phyloP scores from a whole-genome alignment of 2,797 vertebrate species.

The Xyrichtys novacula region DNA sequence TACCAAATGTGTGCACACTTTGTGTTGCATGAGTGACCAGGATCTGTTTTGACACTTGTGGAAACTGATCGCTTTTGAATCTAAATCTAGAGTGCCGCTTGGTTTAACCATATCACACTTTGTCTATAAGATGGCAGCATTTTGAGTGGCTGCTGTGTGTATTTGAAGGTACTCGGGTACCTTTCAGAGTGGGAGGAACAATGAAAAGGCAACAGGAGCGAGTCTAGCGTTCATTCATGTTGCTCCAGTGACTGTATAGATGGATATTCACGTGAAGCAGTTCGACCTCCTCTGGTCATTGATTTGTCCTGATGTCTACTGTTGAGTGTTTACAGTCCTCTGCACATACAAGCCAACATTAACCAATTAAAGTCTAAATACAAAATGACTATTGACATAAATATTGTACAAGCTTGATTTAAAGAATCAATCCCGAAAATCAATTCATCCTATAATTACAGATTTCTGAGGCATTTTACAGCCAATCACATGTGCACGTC shows the following conservation, averaged over 20 bases:
- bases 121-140: slow-evolving; percentile 33
- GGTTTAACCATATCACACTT: slow-evolving; percentile 58
- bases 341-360: slow-evolving; percentile 50
- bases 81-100: slow-evolving; percentile 28
- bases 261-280: slow-evolving; percentile 27
- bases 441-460: slow-evolving; percentile 20
- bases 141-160: slow-evolving; percentile 41
- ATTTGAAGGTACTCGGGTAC: slow-evolving; percentile 57
- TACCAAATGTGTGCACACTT: slow-evolving; percentile 52
- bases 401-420: slow-evolving; percentile 33
- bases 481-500: background rate
- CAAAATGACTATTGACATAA: slow-evolving; percentile 47
- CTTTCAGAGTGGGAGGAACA: slow-evolving; percentile 26
- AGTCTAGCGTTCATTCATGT: background rate
- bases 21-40: slow-evolving; percentile 72
- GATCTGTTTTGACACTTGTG: slow-evolving; percentile 62
- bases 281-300: slow-evolving; percentile 48
- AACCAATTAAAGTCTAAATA: slow-evolving; percentile 57
- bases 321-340: slow-evolving; percentile 56
- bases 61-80: slow-evolving; percentile 47
- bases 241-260: slow-evolving; percentile 6
- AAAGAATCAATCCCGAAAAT: slow-evolving; percentile 51
- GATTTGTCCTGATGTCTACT: slow-evolving; percentile 53
- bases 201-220: slow-evolving; percentile 6
- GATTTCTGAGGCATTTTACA: slow-evolving; percentile 33